Conservation (phyloP, 1,140 invertebrate species). For the Andrena cerasifolii region DNA sequence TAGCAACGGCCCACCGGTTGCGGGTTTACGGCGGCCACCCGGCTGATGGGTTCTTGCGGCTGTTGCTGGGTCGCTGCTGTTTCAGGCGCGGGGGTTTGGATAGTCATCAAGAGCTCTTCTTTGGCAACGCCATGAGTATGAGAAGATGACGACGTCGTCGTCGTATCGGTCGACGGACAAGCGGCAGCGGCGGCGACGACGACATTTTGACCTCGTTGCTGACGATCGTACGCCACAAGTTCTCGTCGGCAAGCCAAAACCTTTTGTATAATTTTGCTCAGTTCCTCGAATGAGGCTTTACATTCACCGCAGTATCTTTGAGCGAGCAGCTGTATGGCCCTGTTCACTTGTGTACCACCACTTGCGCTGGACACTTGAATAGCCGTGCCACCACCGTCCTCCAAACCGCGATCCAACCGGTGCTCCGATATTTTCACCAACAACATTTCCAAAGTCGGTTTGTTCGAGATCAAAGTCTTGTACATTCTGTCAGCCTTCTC, state of each 20-base stretch:
- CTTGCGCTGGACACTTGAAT: constrained; percentile 81
- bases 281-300: constrained; percentile 96
- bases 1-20: constrained; percentile 86
- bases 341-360: constrained; percentile 90
- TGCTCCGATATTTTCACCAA: constrained; percentile 91
- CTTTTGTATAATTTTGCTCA: constrained; percentile 97
- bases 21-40: constrained; percentile 49
- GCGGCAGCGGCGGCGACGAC: background rate
- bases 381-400: constrained; percentile 80
- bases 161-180: background rate
- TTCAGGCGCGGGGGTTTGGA: background rate
- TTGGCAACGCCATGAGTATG: background rate
- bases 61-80: background rate
- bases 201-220: constrained; percentile 84
- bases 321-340: constrained; percentile 92
- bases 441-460: constrained; percentile 93
- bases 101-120: background rate
- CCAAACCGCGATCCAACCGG: constrained; percentile 85
- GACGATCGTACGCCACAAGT: constrained; percentile 95
- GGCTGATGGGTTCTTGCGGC: background rate
- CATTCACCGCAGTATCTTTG: constrained; percentile 98
- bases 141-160: no score
- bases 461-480: constrained; percentile 93
- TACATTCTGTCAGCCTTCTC: constrained; percentile 98
- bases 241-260: constrained; percentile 95